A percentile compares a stretch with the other conserved stretches of the same genome.
These are phyloP conservation scores for Gonocerus acuteangulatus DNA, from an alignment of 2,888 invertebrate species.

Conservation along the genomic window DNA sequence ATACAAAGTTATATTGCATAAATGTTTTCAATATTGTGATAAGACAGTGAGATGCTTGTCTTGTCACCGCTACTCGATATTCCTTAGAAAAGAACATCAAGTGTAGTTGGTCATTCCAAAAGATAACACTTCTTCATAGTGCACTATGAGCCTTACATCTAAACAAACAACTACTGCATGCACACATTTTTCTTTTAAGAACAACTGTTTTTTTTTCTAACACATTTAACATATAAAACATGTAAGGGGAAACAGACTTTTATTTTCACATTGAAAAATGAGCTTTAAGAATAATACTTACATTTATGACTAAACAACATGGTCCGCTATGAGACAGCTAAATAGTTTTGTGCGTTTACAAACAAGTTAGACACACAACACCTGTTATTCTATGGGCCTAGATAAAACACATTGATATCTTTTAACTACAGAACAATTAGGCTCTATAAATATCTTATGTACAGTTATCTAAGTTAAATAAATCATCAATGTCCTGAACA, in stretches of 20 bases:
- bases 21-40: too few species aligned
- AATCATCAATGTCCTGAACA: too few species aligned
- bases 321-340: slow-evolving; percentile 22
- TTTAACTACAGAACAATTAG: background rate
- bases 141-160: too few species aligned
- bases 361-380: background rate
- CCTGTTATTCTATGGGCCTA: background rate
- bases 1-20: too few species aligned
- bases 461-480: too few species aligned
- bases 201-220: background rate
- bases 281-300: slow-evolving; percentile 12
- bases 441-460: too few species aligned
- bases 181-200: background rate
- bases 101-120: too few species aligned
- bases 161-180: background rate
- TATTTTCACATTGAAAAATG: slow-evolving; percentile 7
- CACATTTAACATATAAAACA: background rate
- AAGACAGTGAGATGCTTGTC: too few species aligned
- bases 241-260: background rate
- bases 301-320: slow-evolving; percentile 8
- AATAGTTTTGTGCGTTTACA: slow-evolving; percentile 12
- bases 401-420: background rate
- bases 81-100: too few species aligned
- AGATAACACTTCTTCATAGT: too few species aligned
- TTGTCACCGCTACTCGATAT: too few species aligned